Percentiles rank a stretch among this genome's conserved stretches.
Conservation (phyloP, 2,888 invertebrate genomes). For the Hoplodrina ambigua region DNA sequence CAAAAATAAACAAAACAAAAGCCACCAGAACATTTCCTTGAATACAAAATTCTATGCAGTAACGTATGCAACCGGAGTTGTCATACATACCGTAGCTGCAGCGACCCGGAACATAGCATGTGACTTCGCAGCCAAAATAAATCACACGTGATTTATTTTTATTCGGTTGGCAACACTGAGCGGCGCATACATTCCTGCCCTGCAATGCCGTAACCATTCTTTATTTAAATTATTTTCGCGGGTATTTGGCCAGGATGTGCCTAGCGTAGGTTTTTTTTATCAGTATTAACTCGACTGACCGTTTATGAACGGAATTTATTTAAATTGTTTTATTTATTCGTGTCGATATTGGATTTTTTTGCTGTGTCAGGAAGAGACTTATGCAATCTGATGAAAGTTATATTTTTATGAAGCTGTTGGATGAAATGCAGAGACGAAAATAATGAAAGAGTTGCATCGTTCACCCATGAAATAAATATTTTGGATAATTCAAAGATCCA, state of each 20-base stretch:
- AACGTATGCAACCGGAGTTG: slow-evolving; percentile 68
- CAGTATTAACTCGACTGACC: slow-evolving; percentile 54
- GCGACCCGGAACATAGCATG: slow-evolving; percentile 74
- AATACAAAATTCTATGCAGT: slow-evolving; percentile 69
- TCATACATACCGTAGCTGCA: slow-evolving; percentile 74
- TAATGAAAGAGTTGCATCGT: too few species aligned
- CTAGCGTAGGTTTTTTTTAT: slow-evolving; percentile 55
- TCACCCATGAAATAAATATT: too few species aligned
- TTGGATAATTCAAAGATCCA: too few species aligned
- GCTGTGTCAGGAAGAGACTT: slow-evolving; percentile 12
- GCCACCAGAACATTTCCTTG: slow-evolving; percentile 56
- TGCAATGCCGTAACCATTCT: slow-evolving; percentile 76
- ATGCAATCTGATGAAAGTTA: neutral
- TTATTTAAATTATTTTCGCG: slow-evolving; percentile 80
- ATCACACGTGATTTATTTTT: slow-evolving; percentile 90
- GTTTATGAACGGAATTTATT: slow-evolving; percentile 60
- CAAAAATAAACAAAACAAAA: slow-evolving; percentile 55
- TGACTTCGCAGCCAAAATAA: slow-evolving; percentile 82
- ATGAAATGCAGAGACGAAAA: neutral
- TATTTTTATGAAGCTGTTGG: neutral
- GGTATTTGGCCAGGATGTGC: slow-evolving; percentile 64
- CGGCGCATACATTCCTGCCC: slow-evolving; percentile 72
- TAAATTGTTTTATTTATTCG: slow-evolving; percentile 59
- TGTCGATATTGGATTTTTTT: slow-evolving; percentile 38
- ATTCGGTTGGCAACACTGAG: slow-evolving; percentile 85